phyloP scores from a whole-genome alignment of 1,140 invertebrate species.

The Papilio aristodemus region DNA sequence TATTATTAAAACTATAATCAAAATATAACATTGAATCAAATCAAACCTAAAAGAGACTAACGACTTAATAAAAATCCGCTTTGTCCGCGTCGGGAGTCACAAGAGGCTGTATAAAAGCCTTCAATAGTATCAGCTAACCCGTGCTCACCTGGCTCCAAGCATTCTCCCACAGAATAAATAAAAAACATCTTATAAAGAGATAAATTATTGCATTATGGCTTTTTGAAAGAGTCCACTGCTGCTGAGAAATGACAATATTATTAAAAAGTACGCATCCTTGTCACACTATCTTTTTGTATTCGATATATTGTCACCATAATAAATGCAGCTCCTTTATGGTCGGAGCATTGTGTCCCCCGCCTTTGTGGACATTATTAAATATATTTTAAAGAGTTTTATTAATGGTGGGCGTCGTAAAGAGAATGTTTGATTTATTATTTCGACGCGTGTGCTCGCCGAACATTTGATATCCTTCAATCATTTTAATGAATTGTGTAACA shows the following conservation, averaged over 20 bases:
- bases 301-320: conserved; percentile 79
- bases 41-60: neutral
- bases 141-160: conserved; percentile 67
- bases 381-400: conserved; percentile 80
- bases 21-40: neutral
- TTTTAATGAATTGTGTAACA: conserved; percentile 43
- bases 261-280: conserved; percentile 79
- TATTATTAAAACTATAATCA: neutral
- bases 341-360: conserved; percentile 70
- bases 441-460: conserved; percentile 73
- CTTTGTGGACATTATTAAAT: conserved; percentile 80
- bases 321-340: conserved; percentile 77
- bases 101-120: conserved; percentile 51
- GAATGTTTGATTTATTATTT: conserved; percentile 79
- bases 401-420: conserved; percentile 75
- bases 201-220: conserved; percentile 80
- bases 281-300: conserved; percentile 80
- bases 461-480: conserved; percentile 67
- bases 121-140: conserved; percentile 64
- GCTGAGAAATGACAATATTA: conserved; percentile 81
- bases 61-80: conserved; percentile 13
- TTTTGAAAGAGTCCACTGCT: conserved; percentile 80
- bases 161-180: conserved; percentile 71
- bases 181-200: conserved; percentile 78
- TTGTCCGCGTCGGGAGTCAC: conserved; percentile 34